A percentile compares a stretch with the other conserved stretches of the same genome.
Conservation (phyloP, 2,113 vertebrate genomes). For the Platysternon megacephalum region DNA sequence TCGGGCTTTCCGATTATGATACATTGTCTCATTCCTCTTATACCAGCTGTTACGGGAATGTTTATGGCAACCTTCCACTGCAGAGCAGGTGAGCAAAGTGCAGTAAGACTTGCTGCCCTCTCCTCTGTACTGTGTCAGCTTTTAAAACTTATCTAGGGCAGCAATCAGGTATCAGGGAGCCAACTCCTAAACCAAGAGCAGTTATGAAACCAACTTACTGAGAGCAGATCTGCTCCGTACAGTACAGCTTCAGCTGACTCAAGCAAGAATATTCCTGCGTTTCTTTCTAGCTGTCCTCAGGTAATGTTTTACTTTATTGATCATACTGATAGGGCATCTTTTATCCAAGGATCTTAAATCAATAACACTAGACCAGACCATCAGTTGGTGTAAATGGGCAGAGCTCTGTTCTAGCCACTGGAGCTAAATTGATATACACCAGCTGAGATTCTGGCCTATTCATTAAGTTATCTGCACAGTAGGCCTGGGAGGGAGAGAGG, state of each 20-base stretch:
- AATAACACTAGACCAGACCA: not conserved
- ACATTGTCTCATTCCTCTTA: constrained; percentile 81
- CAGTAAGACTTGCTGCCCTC: not conserved
- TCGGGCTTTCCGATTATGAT: constrained; percentile 84
- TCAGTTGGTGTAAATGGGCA: not conserved
- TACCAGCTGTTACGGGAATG: constrained; percentile 80
- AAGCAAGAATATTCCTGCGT: rapidly evolving
- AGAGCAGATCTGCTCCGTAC: not conserved
- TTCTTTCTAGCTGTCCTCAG: not conserved
- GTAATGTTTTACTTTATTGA: not conserved
- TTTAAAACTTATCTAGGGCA: not conserved
- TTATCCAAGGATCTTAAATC: not conserved
- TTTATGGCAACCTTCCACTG: constrained; percentile 83
- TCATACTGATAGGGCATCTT: not conserved
- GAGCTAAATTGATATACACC: not conserved
- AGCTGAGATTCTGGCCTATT: not conserved
- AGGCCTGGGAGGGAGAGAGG: not conserved
- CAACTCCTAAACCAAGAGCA: not conserved
- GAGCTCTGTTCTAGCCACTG: not conserved
- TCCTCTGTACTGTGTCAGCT: not conserved
- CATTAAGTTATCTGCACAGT: not conserved
- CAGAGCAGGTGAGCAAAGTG: constrained; percentile 88
- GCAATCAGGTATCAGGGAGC: not conserved
- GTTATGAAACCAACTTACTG: rapidly evolving
- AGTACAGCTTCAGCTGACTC: not conserved